Evolutionary conservation across 2,888 invertebrate species (phyloP).

Genomic region (Colostygia pectinataria): DNA sequence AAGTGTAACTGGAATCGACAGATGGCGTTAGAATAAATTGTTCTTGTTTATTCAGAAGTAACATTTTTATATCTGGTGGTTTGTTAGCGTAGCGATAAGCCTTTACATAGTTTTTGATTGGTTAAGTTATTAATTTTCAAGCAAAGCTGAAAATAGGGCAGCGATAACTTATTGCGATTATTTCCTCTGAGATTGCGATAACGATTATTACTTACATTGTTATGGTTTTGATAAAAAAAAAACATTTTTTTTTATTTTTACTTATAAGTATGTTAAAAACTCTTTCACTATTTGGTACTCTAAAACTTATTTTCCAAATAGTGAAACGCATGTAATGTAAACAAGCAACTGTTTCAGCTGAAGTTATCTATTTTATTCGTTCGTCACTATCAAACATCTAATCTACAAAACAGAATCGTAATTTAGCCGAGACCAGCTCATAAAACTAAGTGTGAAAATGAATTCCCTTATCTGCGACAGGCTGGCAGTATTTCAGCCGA

Average conservation of each 20-base stretch:
- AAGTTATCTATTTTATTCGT: neutral
- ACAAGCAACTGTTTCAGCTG: too few relatives aligned
- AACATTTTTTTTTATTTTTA: too few relatives aligned
- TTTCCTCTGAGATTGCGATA: too few relatives aligned
- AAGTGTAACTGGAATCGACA: constrained; percentile 34
- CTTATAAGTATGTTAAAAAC: too few relatives aligned
- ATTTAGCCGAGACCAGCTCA: constrained; percentile 17
- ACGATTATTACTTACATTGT: too few relatives aligned
- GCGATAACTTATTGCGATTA: neutral
- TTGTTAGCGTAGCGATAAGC: neutral
- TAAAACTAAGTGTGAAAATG: constrained; percentile 29
- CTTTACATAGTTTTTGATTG: neutral
- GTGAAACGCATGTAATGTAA: too few relatives aligned
- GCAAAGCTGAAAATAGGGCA: neutral
- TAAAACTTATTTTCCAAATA: too few relatives aligned
- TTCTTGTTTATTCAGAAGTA: constrained; percentile 10
- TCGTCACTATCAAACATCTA: constrained; percentile 10
- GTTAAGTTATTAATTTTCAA: neutral
- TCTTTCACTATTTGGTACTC: too few relatives aligned
- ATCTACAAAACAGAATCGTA: constrained; percentile 21
- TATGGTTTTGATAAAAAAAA: too few relatives aligned
- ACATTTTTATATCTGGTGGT: neutral
- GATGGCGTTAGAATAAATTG: constrained; percentile 51
- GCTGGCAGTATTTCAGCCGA: constrained; percentile 18
- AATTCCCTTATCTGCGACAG: constrained; percentile 22